Percentiles rank a stretch among this genome's conserved stretches.
Evolutionary conservation across 2,888 invertebrate species (phyloP).

Genomic region (Brachycybe producta): DNA sequence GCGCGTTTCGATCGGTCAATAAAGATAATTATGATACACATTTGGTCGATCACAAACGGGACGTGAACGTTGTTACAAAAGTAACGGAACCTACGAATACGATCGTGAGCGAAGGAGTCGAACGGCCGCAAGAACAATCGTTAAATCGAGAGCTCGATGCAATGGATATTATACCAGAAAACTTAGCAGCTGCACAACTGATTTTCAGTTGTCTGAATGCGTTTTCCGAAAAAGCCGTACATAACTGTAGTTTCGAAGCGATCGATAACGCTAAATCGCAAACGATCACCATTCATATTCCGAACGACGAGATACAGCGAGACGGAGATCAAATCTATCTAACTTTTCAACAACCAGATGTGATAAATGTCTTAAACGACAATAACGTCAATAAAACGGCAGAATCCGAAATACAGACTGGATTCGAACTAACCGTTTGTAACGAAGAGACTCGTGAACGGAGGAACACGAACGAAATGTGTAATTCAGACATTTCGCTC

Average conservation of each 20-base stretch:
- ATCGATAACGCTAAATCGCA: too few relatives aligned
- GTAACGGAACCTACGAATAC: too few relatives aligned
- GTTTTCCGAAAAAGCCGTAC: slow-evolving; percentile 24
- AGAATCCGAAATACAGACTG: neutral
- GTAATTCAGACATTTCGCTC: too few relatives aligned
- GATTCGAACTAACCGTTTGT: too few relatives aligned
- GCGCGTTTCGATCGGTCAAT: slow-evolving; percentile 29
- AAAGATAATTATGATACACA: slow-evolving; percentile 36
- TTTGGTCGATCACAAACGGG: slow-evolving; percentile 43
- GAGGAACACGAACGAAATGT: too few relatives aligned
- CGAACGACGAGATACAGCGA: slow-evolving; percentile 17
- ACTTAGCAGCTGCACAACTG: slow-evolving; percentile 23
- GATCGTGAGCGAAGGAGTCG: too few relatives aligned
- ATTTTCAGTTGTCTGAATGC: slow-evolving; percentile 25
- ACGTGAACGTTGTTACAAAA: slow-evolving; percentile 31
- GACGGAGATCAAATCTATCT: slow-evolving; percentile 23
- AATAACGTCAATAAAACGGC: neutral
- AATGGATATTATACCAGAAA: slow-evolving; percentile 22
- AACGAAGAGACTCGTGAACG: too few relatives aligned
- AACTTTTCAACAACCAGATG: slow-evolving; percentile 21
- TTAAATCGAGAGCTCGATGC: too few relatives aligned
- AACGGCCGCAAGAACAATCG: too few relatives aligned
- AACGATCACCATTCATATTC: slow-evolving; percentile 23
- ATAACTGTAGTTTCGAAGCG: too few relatives aligned
- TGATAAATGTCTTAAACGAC: too few relatives aligned